Evolutionary conservation across 2,113 vertebrate genomes (phyloP).

Genomic region (Malurus melanocephalus): DNA sequence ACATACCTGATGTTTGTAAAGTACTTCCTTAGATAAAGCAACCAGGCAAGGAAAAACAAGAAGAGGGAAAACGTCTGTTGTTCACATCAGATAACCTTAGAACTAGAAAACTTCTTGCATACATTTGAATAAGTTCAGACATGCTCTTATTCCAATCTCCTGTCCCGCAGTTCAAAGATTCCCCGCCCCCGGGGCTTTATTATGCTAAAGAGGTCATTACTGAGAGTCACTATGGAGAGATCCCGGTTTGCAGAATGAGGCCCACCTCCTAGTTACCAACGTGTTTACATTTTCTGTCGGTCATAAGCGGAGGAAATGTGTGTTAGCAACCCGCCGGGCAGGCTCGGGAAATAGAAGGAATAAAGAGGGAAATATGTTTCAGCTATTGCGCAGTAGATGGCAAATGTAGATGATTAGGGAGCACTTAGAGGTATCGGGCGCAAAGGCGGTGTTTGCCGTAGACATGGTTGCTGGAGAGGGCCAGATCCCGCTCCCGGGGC

Average conservation of each 20-base stretch:
- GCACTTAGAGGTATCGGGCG: not conserved
- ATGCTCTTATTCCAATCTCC: constrained; percentile 1
- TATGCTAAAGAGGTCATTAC: constrained; percentile 57
- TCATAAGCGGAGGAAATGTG: constrained; percentile 58
- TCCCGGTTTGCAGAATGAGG: not conserved
- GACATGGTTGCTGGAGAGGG: not conserved
- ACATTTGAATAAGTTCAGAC: constrained; percentile 36
- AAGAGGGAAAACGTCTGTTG: not conserved
- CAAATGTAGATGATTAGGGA: not conserved
- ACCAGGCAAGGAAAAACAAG: not conserved
- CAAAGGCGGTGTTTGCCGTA: not conserved
- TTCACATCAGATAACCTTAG: constrained; percentile 38
- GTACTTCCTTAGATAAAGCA: constrained; percentile 8
- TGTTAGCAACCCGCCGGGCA: constrained; percentile 25
- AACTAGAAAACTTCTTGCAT: constrained; percentile 40
- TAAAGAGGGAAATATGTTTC: not conserved
- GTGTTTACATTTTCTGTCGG: constrained; percentile 57
- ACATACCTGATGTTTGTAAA: not conserved
- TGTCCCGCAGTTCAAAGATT: constrained; percentile 41
- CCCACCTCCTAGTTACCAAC: constrained; percentile 50
- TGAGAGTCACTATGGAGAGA: constrained; percentile 57
- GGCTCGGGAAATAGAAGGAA: not conserved
- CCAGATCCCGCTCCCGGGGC: not conserved
- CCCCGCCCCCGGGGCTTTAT: constrained; percentile 38
- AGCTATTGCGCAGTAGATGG: not conserved